Conservation (phyloP, 2,113 vertebrate species). For the Phodopus roborovskii region DNA sequence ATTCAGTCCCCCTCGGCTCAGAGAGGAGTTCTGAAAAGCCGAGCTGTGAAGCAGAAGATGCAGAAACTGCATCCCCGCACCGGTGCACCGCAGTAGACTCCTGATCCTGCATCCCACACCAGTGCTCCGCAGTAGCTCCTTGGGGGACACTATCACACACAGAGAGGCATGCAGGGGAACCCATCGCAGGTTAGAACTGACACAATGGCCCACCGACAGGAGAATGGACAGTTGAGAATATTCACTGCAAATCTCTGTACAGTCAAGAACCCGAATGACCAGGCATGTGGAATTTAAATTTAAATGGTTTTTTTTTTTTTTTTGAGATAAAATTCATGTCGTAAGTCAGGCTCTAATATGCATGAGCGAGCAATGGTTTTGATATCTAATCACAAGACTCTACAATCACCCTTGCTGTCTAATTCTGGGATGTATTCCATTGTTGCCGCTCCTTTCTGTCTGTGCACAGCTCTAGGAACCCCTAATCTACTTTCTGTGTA, state of each 20-base stretch:
- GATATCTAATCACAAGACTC: background rate
- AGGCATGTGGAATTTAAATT: no score
- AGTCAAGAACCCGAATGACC: background rate
- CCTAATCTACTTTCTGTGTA: background rate
- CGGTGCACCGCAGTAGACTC: no score
- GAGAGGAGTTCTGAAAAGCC: background rate
- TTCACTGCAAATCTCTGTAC: background rate
- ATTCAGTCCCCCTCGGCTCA: background rate
- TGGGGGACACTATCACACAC: background rate
- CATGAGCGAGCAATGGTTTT: background rate
- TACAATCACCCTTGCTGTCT: background rate
- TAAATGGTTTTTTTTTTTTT: background rate
- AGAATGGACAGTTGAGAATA: accelerated
- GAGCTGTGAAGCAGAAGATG: background rate
- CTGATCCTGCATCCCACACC: no score
- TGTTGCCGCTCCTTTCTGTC: background rate
- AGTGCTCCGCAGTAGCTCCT: background rate
- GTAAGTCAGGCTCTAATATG: background rate
- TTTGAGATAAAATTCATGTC: background rate
- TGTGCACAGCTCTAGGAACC: background rate
- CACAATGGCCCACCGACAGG: accelerated
- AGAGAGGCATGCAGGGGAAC: background rate
- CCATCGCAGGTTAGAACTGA: background rate
- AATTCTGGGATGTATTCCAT: conserved; percentile 4
- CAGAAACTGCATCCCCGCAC: background rate